These are phyloP conservation scores for Bathynomus jamesi DNA, from an alignment of 1,140 invertebrate genomes.

Conservation along the genomic window DNA sequence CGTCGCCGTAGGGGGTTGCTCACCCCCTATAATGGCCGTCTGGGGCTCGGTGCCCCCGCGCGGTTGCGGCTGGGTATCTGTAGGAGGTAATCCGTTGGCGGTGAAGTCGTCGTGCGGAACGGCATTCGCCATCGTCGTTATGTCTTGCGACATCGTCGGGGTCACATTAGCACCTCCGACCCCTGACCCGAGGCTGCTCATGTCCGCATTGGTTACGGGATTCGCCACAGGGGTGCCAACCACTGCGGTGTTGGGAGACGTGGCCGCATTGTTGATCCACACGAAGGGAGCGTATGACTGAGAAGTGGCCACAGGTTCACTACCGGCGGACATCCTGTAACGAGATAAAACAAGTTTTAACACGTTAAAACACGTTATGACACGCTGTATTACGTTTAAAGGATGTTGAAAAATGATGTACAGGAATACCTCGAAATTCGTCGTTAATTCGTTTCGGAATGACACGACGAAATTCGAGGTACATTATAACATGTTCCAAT, in stretches of 20 bases:
- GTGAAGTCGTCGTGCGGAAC: constrained; percentile 36
- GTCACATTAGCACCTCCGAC: constrained; percentile 20
- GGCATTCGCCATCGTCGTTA: constrained; percentile 38
- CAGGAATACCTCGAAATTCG: too few species aligned
- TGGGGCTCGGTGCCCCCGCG: constrained; percentile 1
- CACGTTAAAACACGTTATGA: too few species aligned
- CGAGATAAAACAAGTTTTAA: too few species aligned
- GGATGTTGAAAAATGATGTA: too few species aligned
- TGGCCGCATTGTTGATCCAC: constrained; percentile 31
- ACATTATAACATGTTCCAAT: too few species aligned
- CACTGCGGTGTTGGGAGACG: constrained; percentile 29
- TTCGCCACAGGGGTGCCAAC: constrained; percentile 37
- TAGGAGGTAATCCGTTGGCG: background rate
- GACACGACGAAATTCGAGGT: too few species aligned
- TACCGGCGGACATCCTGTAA: constrained; percentile 32
- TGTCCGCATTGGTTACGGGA: constrained; percentile 26
- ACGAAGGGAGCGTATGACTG: constrained; percentile 32
- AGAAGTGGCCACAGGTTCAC: constrained; percentile 30
- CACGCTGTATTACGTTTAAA: too few species aligned
- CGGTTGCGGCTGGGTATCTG: background rate
- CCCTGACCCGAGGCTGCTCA: constrained; percentile 17
- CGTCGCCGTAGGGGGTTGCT: constrained; percentile 6
- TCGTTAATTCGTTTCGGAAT: too few species aligned
- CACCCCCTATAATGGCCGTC: background rate
- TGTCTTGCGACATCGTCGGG: constrained; percentile 26